Evolutionary conservation across 2,888 invertebrate genomes (phyloP).

Genomic region (Acleris laterana): DNA sequence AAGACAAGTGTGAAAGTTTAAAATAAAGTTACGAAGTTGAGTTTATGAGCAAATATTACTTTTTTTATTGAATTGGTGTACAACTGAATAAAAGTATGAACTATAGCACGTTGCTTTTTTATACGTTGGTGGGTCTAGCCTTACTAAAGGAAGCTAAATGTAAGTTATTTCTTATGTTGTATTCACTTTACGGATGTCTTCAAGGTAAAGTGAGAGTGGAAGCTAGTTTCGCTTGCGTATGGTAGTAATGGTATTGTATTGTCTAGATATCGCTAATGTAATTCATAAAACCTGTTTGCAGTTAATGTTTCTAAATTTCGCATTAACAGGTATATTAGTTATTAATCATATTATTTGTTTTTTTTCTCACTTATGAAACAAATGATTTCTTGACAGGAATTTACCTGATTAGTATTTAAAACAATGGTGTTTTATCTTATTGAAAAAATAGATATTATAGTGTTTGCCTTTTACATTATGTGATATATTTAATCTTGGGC

Average conservation of each 20-base stretch:
- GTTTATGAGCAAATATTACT: constrained; percentile 35
- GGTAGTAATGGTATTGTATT: constrained; percentile 8
- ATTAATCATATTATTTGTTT: neutral
- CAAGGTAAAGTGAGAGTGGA: constrained; percentile 80
- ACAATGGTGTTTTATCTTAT: no score
- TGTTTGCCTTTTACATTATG: no score
- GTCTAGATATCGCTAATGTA: neutral
- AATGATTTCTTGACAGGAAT: no score
- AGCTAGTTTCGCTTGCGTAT: constrained; percentile 20
- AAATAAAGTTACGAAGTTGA: constrained; percentile 43
- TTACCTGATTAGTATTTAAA: no score
- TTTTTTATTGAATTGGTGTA: no score
- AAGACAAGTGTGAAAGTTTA: constrained; percentile 17
- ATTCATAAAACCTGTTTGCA: neutral
- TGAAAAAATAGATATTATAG: no score
- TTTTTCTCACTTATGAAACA: no score
- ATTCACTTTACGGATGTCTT: constrained; percentile 52
- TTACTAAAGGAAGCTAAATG: constrained; percentile 60
- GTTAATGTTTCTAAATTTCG: neutral
- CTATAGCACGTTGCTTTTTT: constrained; percentile 48
- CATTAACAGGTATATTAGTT: constrained; percentile 10
- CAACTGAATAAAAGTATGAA: constrained; percentile 55
- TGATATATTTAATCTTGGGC: no score
- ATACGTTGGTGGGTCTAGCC: constrained; percentile 50
- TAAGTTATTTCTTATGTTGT: constrained; percentile 56